phyloP scores from a whole-genome alignment of 1,140 invertebrate genomes.

The Nasonia vitripennis region DNA sequence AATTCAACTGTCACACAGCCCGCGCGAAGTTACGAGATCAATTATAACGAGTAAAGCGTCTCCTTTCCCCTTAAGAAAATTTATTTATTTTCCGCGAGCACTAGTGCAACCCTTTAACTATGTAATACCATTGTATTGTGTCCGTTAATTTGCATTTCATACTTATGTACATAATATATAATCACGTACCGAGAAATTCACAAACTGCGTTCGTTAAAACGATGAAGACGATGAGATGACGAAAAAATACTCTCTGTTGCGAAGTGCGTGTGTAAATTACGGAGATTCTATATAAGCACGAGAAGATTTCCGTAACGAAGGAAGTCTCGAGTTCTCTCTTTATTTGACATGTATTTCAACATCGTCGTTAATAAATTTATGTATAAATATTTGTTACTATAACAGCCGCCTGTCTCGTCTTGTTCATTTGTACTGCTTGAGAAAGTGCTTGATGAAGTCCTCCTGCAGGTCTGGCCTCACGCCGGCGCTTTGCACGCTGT shows the following conservation, averaged over 20 bases:
- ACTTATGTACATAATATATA: slow-evolving; percentile 42
- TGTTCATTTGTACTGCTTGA: slow-evolving; percentile 3
- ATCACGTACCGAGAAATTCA: background rate
- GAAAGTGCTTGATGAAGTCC: slow-evolving; percentile 30
- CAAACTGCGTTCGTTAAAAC: slow-evolving; percentile 11
- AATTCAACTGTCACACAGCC: background rate
- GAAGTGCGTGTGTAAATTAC: slow-evolving; percentile 4
- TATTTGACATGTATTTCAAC: slow-evolving; percentile 20
- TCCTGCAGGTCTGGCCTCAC: slow-evolving; percentile 1
- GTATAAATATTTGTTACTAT: slow-evolving; percentile 45
- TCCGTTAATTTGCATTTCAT: slow-evolving; percentile 11
- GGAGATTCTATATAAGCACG: background rate
- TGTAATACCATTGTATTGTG: background rate
- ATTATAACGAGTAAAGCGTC: background rate
- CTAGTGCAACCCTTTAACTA: background rate
- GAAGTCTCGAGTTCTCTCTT: background rate
- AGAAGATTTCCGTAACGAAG: too few species aligned
- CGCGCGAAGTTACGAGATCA: background rate
- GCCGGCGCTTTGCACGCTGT: background rate
- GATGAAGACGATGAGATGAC: background rate
- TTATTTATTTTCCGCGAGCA: slow-evolving; percentile 8
- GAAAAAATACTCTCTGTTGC: background rate
- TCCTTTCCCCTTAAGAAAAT: slow-evolving; percentile 9
- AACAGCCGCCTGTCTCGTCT: background rate
- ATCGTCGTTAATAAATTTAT: slow-evolving; percentile 45